These are phyloP conservation scores for Zosterops lateralis DNA, from an alignment of 2,113 vertebrate species.

Conservation along the genomic window DNA sequence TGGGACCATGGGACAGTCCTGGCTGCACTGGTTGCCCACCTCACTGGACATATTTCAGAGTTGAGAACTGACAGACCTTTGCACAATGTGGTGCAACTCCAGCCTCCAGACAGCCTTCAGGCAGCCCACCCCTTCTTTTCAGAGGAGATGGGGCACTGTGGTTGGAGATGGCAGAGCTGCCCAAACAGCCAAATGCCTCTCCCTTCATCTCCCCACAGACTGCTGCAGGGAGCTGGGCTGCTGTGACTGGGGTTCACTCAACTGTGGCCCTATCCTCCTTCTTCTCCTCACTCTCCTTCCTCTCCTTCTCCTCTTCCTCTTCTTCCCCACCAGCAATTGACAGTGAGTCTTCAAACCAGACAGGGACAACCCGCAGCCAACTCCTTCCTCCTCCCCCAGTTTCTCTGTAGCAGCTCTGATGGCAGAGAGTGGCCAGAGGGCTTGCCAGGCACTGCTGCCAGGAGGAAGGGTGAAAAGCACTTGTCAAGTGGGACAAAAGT, in stretches of 20 bases:
- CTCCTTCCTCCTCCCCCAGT: neutral
- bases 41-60: neutral
- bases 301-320: neutral
- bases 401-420: neutral
- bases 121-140: neutral
- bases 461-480: neutral
- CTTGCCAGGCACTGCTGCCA: neutral
- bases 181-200: accelerated
- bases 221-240: neutral
- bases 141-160: neutral
- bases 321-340: neutral
- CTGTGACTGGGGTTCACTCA: accelerated
- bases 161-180: neutral
- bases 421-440: neutral
- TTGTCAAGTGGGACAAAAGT: neutral
- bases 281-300: neutral
- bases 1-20: neutral
- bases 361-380: accelerated
- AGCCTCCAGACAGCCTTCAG: neutral
- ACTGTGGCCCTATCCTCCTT: neutral
- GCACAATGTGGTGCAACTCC: neutral
- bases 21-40: no score
- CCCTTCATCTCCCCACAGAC: neutral
- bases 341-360: neutral
- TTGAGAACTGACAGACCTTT: neutral